Evolutionary conservation across 2,113 vertebrate genomes (phyloP), one percentile per base, ranked within the genome.

Genomic region (Bos taurus): DNA sequence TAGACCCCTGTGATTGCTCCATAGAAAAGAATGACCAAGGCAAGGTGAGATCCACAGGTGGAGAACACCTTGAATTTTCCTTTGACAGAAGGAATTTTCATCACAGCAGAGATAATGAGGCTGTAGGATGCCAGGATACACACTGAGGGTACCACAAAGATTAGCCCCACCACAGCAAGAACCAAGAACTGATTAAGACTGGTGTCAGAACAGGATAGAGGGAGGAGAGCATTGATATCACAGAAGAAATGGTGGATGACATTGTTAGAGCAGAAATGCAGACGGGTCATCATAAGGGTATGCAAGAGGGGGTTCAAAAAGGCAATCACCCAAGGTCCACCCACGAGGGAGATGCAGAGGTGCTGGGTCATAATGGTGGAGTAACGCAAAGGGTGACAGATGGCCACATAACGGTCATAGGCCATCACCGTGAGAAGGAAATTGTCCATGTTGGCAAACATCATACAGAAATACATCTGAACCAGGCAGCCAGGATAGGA

Each of bases 381-480:
- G 21, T 98, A 98, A 43, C 14, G 74, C 88, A 98, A 57, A 88
- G 97, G 95, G 36, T 97, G 93, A 54, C 93, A 98, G 80, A 97
- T 97, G 80, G 97, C 97, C 33, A 97, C 95, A 25, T 96, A 97
- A 7, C 74, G 91, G 50, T 97, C 97, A 74, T 96, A 98, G 6
- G 97, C 97, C 97, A 97, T 97, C 33, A 95, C 96, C 0, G 96
- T 98, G 95, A 97, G 97, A 56, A 98, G 96, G 25, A 98, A 97
- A 23, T 96, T 97, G 80, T 98, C 96, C 96, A 97, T 97, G 80
- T 97, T 97, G 64, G 97, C 93, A 96, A 98, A 98, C 97, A 98
- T 97, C 74, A 97, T 94, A 56, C 91, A 97, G 93, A 97, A 98
- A 78, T 97, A 97, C 95, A 97, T 94, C 62, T 97, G 97, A 87